A percentile compares a stretch with the other conserved stretches of the same genome.
Evolutionary conservation across 2,888 invertebrate species (phyloP).

Genomic region (Temnothorax rugatulus): DNA sequence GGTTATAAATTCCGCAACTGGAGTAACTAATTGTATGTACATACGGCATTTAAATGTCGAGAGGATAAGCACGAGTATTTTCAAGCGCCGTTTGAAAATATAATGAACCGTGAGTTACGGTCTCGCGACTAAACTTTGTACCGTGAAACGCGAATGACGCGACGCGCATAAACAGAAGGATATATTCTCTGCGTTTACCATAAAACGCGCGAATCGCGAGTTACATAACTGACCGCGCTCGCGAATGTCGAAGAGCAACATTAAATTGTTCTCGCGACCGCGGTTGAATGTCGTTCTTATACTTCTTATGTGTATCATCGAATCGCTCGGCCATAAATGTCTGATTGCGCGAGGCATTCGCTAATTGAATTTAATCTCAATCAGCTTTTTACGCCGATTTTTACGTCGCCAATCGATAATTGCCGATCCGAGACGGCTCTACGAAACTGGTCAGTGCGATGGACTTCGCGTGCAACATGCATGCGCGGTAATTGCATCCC

Average conservation of each 20-base stretch:
- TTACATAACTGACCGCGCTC: constrained; percentile 31
- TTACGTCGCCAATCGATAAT: constrained; percentile 47
- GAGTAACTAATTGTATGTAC: constrained; percentile 45
- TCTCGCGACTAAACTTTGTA: constrained; percentile 26
- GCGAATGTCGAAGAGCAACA: background rate
- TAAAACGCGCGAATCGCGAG: constrained; percentile 22
- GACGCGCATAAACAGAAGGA: constrained; percentile 25
- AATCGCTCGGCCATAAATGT: constrained; percentile 15
- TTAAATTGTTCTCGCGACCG: constrained; percentile 21
- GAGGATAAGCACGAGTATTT: constrained; percentile 41
- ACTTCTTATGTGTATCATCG: background rate
- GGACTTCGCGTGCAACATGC: constrained; percentile 37
- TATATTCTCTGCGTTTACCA: background rate
- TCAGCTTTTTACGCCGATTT: constrained; percentile 11
- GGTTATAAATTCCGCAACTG: constrained; percentile 32
- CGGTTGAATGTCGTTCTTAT: background rate
- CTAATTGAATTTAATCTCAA: constrained; percentile 46
- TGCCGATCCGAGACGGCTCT: constrained; percentile 28
- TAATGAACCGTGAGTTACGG: constrained; percentile 37
- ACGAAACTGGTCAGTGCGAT: constrained; percentile 25
- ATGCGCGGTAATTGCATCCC: constrained; percentile 45
- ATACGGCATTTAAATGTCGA: constrained; percentile 51
- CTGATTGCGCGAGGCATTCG: background rate
- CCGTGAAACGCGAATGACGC: background rate
- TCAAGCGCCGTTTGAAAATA: constrained; percentile 29